Percentiles rank a stretch among this genome's conserved stretches.
Conservation (phyloP, 2,888 invertebrate genomes). For the Drosophila antonietae region DNA sequence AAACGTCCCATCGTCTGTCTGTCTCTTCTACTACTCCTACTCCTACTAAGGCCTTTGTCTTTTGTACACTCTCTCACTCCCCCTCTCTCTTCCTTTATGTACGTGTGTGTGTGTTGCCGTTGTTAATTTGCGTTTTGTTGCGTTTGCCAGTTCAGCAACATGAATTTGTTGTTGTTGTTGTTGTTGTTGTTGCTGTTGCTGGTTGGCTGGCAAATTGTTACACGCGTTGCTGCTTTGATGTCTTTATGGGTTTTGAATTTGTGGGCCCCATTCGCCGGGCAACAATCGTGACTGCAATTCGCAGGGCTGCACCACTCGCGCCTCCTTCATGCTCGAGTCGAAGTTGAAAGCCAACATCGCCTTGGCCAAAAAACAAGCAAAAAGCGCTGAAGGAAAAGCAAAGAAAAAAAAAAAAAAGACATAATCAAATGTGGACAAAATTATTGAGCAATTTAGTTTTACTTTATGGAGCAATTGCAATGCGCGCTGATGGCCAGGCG, state of each 20-base stretch:
- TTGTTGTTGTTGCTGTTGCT: conserved; percentile 43
- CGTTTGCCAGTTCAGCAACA: conserved; percentile 62
- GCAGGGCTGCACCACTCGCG: conserved; percentile 42
- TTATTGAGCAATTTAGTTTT: conserved; percentile 82
- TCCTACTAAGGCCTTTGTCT: conserved; percentile 38
- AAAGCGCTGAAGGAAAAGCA: too few species aligned
- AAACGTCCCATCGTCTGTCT: neutral
- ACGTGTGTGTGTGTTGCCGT: conserved; percentile 54
- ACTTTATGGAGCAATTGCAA: conserved; percentile 82
- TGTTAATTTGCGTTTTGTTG: conserved; percentile 80
- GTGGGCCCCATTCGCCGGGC: conserved; percentile 64
- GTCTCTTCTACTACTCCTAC: conserved; percentile 22
- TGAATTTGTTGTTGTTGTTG: conserved; percentile 44
- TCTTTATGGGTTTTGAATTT: conserved; percentile 79
- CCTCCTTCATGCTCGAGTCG: conserved; percentile 13
- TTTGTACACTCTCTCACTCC: neutral
- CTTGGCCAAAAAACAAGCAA: conserved; percentile 7
- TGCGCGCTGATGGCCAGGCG: conserved; percentile 37
- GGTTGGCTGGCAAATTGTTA: conserved; percentile 77
- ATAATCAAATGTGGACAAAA: conserved; percentile 81
- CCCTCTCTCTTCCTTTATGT: neutral
- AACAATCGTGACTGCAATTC: conserved; percentile 75
- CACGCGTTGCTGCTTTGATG: conserved; percentile 80
- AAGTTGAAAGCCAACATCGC: conserved; percentile 30
- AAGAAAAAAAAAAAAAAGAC: conserved; percentile 52